Base-by-base conservation (phyloP, 35 echinoderm and acorn worm genomes). In the Lytechinus variegatus region DNA sequence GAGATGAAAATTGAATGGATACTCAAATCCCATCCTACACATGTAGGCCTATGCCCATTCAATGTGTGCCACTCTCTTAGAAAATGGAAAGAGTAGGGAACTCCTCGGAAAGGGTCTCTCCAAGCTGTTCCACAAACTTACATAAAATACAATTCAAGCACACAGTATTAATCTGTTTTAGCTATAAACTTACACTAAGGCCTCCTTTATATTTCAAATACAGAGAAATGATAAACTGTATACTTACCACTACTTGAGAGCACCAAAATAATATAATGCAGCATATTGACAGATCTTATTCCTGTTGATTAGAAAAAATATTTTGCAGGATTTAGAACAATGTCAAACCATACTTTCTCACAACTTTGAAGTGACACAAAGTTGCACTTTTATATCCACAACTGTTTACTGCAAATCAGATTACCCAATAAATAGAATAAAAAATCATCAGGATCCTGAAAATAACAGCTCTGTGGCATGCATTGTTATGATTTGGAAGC, bases 401-500 rank as follows among this genome's bases (percentile, higher is more conserved):
- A 79, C 21, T 79, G 66, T 79, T 79, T 79, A 79, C 66, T 79
- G 66, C 66, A n/a, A 79, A 79, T 79, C 66, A 19, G 66, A 79
- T 79, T 79, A 79, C n/a, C 19, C 66, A 79, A 79, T 24, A 79
- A 79, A 79, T 24, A 79, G 21, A 79, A 79, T 13, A 79, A 44
- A 44, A 44, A 79, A 24, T 79, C n/a, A 79, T 79, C 66, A 79
- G 66, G 66, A 79, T 79, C 66, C 66, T 79, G 66, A n/a, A 19
- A 79, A 79, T 24, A 79, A 79, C 66, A 79, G 21, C 19, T 6
- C 66, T 7, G n/a, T 24, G 21, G 66, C 66, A 79, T 24, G 66
- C 19, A 79, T 90, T 90, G 88, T 90, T 90, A 54, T 93, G 92
- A 93, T 53, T 93, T 29, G 54, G 52, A 93, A 93, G 92, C 92